Percentiles rank a stretch among this genome's conserved stretches.
phyloP scores from a whole-genome alignment of 2,888 invertebrate genomes.

The Phortica okadai region DNA sequence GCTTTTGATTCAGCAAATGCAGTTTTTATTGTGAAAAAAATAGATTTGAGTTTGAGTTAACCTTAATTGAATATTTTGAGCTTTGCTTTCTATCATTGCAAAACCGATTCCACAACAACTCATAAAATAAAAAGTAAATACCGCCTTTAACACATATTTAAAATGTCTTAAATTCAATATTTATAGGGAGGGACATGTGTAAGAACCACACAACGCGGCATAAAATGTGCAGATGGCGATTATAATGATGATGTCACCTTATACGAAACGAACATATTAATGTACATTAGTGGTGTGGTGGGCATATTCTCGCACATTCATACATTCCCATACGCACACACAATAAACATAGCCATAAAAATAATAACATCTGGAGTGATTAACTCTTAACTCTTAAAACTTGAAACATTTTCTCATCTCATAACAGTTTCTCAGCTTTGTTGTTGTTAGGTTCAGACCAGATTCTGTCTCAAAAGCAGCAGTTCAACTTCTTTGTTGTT shows the following conservation, averaged over 20 bases:
- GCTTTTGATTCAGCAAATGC: too few relatives aligned
- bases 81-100: too few relatives aligned
- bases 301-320: neutral
- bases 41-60: too few relatives aligned
- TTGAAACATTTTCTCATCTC: slow-evolving; percentile 11
- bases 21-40: too few relatives aligned
- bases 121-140: neutral
- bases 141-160: slow-evolving; percentile 29
- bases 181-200: neutral
- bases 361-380: slow-evolving; percentile 75
- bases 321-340: neutral
- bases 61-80: too few relatives aligned
- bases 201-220: neutral
- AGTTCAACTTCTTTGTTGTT: neutral
- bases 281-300: slow-evolving; percentile 11
- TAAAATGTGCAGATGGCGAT: slow-evolving; percentile 39
- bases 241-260: slow-evolving; percentile 58
- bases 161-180: slow-evolving; percentile 14
- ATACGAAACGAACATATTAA: slow-evolving; percentile 20
- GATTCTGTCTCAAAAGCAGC: neutral
- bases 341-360: slow-evolving; percentile 70
- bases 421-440: neutral
- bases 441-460: neutral
- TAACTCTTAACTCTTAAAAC: slow-evolving; percentile 66
- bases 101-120: too few relatives aligned